Percentiles rank a stretch among this genome's conserved stretches.
Evolutionary conservation across 92 coral and sea anemone species (phyloP).

Genomic region (Ricordea florida): DNA sequence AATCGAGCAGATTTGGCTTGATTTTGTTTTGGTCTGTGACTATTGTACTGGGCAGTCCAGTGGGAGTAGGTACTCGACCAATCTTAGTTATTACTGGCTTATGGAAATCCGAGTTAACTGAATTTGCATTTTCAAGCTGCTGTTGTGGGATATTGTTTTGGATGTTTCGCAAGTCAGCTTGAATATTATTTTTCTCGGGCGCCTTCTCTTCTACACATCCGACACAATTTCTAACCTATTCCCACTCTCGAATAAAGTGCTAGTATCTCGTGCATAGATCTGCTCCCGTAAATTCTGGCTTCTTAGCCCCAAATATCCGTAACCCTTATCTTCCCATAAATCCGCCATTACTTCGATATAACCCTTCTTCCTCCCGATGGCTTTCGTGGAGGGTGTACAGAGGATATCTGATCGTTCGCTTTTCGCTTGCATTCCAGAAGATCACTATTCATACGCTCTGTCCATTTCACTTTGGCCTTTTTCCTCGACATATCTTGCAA

Average conservation of each 20-base stretch:
- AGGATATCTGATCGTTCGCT: not conserved
- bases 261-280: too few species aligned
- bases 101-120: too few species aligned
- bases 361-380: conserved; percentile 2
- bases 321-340: conserved; percentile 8
- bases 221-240: too few species aligned
- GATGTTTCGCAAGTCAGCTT: too few species aligned
- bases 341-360: conserved; percentile 24
- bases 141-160: too few species aligned
- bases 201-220: too few species aligned
- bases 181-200: too few species aligned
- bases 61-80: too few species aligned
- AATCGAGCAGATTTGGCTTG: conserved; percentile 42
- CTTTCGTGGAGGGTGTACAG: not conserved
- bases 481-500: not conserved
- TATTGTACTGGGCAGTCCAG: not conserved
- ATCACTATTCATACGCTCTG: not conserved
- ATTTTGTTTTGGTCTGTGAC: conserved; percentile 1
- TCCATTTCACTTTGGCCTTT: not conserved
- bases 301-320: not conserved
- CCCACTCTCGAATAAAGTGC: too few species aligned
- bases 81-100: too few species aligned
- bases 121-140: too few species aligned
- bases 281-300: not conserved
- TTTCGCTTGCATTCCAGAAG: not conserved